Evolutionary conservation across 2,113 vertebrate genomes (phyloP), one percentile per base, ranked within the genome.

Genomic region (Sminthopsis crassicaudata): DNA sequence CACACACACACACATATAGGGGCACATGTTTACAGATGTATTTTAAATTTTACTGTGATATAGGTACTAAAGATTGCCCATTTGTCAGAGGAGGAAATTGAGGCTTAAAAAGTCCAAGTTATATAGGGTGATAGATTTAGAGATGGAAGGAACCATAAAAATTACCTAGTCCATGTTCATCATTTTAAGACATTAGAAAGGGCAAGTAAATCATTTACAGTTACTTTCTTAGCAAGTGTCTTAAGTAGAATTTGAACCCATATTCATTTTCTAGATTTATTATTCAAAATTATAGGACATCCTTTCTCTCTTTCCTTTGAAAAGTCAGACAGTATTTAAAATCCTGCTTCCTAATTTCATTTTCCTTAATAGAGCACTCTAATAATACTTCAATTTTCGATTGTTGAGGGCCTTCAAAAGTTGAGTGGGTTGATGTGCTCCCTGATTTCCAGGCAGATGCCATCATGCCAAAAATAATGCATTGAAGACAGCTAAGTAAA

Each of bases 391-490:
- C 94, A 96, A 93, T 89, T 91, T 97, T 96, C 95, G 93, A 96
- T 96, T 96, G 96, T 26, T 93, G 92, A 97, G 23, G 90, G 92
- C 90, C 92, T 95, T 96, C 46, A 52, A 95, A 92, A 94, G 55
- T 95, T 76, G 93, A 96, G 94, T 90, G 48, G 91, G 94, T 97
- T n/a, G 30, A 84, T 95, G 95, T 48, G 46, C 92, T 89, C 92
- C 60, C 95, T 27, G 7, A 91, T 95, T 91, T 90, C 93, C 96
- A 95, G 52, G 93, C 94, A 95, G 92, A 93, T 92, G 97, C 76
- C 93, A 95, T 53, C 22, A 53, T 97, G 96, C 97, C 97, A 97
- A 97, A 97, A 98, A 92, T 94, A 97, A 97, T 94, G 91, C 57
- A 60, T 94, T 96, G 96, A 92, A 95, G 53, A 96, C 96, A 94